Percentiles rank a stretch among this genome's conserved stretches.
Evolutionary conservation across 2,113 vertebrate species (phyloP).

Genomic region (Epinephelus lanceolatus): DNA sequence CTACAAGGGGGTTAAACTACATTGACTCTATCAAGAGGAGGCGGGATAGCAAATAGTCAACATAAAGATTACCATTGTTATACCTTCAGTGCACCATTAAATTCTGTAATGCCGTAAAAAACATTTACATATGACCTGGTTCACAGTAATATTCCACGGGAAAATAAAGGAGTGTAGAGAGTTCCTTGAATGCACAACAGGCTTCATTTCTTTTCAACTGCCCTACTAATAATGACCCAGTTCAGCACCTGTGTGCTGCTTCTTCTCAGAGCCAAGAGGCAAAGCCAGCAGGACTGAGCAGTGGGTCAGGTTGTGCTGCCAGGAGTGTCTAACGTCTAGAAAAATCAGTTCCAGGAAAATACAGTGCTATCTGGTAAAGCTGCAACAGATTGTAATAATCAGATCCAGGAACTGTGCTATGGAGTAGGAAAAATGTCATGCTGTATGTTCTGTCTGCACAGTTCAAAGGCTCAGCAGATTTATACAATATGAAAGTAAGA

Average conservation of each 20-base stretch:
- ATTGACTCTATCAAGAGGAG: constrained; percentile 46
- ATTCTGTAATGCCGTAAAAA: constrained; percentile 19
- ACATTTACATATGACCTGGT: not conserved
- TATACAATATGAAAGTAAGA: not conserved
- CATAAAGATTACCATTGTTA: not conserved
- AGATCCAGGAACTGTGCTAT: constrained; percentile 12
- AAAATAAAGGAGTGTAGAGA: not conserved
- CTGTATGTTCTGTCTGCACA: not conserved
- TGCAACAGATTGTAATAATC: constrained; percentile 46
- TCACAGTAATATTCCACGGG: constrained; percentile 14
- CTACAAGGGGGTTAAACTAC: constrained; percentile 43
- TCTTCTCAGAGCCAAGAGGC: constrained; percentile 33
- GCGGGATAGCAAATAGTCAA: constrained; percentile 30
- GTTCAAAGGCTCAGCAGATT: not conserved
- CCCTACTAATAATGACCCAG: constrained; percentile 31
- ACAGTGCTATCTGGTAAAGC: constrained; percentile 20
- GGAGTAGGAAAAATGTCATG: not conserved
- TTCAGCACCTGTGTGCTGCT: constrained; percentile 29
- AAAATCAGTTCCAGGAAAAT: constrained; percentile 27
- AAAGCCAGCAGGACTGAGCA: constrained; percentile 44
- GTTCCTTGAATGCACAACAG: constrained; percentile 19
- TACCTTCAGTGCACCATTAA: not conserved
- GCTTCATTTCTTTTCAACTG: constrained; percentile 17
- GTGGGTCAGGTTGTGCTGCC: constrained; percentile 50
- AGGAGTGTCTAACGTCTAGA: constrained; percentile 32